Base-by-base conservation (phyloP, 2,888 invertebrate genomes). In the Drosophila yooni region DNA sequence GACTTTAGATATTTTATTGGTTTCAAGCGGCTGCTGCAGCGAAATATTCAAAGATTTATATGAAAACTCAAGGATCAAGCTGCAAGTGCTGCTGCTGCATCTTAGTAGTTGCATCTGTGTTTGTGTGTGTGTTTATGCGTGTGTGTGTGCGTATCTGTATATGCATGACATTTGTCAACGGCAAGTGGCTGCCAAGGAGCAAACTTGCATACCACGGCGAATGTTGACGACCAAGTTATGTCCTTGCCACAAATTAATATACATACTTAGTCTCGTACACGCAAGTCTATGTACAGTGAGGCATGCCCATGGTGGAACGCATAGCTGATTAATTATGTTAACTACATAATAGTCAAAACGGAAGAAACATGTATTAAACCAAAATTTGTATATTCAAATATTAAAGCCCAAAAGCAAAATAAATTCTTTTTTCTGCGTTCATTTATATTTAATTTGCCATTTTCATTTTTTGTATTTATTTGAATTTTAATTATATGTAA, bases 171-270 rank as follows among this genome's bases (percentile, higher is more conserved):
- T 89, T 85, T 84, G 73, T 73, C 85, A 82, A 73, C 85, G 79
- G 82, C 73, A 84, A 85, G 88, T 88, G 89, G 82, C 79, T 87
- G 77, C 64, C 67, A 83, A 69, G 70, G 62, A 71, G 79, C 75
- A 69, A 74, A 78, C 83, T 78, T 78, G 72, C 58, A 70, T 75
- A 50, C 56, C 59, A 68, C 60, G 73, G 66, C 68, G 62, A 69
- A 79, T 89, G 88, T 88, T 81, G 89, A 87, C 84, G 76, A 76
- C 73, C 82, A 70, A 88, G 85, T 82, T 85, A 88, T 84, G 85
- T 89, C 85, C 84, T 89, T 81, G 76, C 79, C 78, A 72, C 81
- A 71, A 66, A 78, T 76, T 76, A 33, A 68, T 76, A 64, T 67
- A 80, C 76, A 62, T 31, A 70, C 66, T 63, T 38, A 38, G 36